Base-by-base conservation (phyloP, 2,113 vertebrate species). In the Bubo scandiacus region DNA sequence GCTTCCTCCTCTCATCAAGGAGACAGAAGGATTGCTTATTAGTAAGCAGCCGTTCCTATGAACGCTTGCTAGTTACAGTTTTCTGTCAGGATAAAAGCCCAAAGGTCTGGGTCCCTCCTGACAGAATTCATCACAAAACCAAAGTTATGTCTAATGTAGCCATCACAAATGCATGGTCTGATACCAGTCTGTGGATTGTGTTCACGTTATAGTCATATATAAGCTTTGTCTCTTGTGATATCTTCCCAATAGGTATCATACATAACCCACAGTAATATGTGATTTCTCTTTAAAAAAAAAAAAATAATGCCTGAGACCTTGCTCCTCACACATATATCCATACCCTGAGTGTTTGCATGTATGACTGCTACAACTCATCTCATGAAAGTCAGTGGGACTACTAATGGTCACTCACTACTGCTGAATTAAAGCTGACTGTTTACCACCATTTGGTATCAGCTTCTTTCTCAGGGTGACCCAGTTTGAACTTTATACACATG, bases 351-450 rank as follows among this genome's bases (percentile, higher is more conserved):
- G 63, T 47, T 38, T 59, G 30, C 43, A 40, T 12, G 0, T 32
- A 17, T 29, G 34, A 18, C 57, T 34, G 43, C 25, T 5, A 25
- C 22, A 63, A 27, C 15, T 40, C 59, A 30, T 6, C 25, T 34
- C 73, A 11, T 9, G 10, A 30, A 63, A 55, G 45, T 34, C 23
- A 42, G 34, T 3, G 27, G 40, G 34, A 36, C 67, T 57, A 18
- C 52, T 14, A 17, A 66, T 1, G 3, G 10, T 75, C 45, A 11
- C 36, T 18, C 3, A 0, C 54, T 66, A 4, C 10, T 1, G 0
- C 58, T 55, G n/a, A 61, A 55, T 26, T 32, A n/a, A 68, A 75
- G 29, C 59, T 54, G 57, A 12, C 15, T 74, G 27, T 29, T 62
- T 18, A 32, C 29, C 54, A 23, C 12, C 15, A 12, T 3, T 3